Evolutionary conservation across 2,888 invertebrate species (phyloP).

Genomic region (Creontiades dilutus): DNA sequence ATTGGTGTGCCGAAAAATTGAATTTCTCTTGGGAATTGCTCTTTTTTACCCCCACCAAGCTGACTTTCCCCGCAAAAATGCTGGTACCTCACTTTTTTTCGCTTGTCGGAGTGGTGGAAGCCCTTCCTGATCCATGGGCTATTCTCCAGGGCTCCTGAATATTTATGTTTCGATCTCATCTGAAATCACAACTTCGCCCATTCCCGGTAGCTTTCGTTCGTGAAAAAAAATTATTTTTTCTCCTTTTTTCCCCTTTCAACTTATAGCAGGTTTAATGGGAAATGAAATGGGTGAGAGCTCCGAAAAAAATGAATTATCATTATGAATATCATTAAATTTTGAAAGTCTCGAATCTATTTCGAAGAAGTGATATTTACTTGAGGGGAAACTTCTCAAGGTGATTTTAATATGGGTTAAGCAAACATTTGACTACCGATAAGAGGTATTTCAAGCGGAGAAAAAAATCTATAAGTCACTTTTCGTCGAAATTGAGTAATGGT

Average conservation of each 20-base stretch:
- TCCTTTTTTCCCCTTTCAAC: neutral
- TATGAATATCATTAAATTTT: slow-evolving; percentile 46
- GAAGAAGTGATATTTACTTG: neutral
- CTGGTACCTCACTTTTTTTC: slow-evolving; percentile 49
- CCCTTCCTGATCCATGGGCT: slow-evolving; percentile 57
- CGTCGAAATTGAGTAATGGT: too few relatives aligned
- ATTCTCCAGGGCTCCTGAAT: slow-evolving; percentile 63
- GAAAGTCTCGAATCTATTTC: neutral
- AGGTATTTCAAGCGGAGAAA: too few relatives aligned
- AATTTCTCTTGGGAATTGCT: slow-evolving; percentile 58
- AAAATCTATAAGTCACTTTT: too few relatives aligned
- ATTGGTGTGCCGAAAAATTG: slow-evolving; percentile 50
- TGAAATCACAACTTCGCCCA: slow-evolving; percentile 68
- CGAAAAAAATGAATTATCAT: slow-evolving; percentile 15
- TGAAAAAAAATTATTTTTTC: neutral
- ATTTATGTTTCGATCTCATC: slow-evolving; percentile 70
- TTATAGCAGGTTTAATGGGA: neutral
- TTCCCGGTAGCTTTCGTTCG: slow-evolving; percentile 56
- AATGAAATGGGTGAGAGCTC: neutral
- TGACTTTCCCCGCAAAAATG: slow-evolving; percentile 51
- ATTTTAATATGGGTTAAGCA: too few relatives aligned
- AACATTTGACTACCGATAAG: too few relatives aligned
- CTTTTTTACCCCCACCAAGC: slow-evolving; percentile 46
- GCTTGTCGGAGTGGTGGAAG: neutral
- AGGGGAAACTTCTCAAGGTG: too few relatives aligned